Base-by-base conservation (phyloP, 2,113 vertebrate species). In the Uropsilus gracilis region DNA sequence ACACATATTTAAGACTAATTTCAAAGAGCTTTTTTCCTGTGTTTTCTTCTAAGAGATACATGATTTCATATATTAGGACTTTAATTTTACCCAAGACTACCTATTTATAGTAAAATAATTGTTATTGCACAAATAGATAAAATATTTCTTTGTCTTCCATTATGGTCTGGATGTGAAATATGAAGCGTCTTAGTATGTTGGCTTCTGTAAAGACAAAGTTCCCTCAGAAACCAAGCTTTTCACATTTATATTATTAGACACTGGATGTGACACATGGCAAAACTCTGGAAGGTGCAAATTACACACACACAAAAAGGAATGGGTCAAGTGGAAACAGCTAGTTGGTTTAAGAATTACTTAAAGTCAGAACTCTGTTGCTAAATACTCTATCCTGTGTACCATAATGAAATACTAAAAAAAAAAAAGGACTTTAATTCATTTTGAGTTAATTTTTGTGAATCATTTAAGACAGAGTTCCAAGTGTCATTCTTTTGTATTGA, bases 331-430 rank as follows among this genome's bases (percentile, higher is more conserved):
- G 78, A 89, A 96, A 89, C 30, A 69, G 68, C 76, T 73, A 55
- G 63, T 69, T 88, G 82, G 30, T 71, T 90, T 94, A 48, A 90
- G 81, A 96, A 94, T 69, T 82, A 39, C 32, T 93, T 69, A 80
- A 96, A 91, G 42, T 85, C 48, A 73, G 90, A 97, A 87, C 77
- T 75, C 59, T 92, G 85, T 96, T n/a, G 94, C 82, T 96, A 96
- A 96, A 55, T 7, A 37, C 22, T 90, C 68, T 85, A 76, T 88
- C 88, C 94, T 97, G 97, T 97, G 97, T 97, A 96, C 97, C 97
- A 93, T 88, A 97, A 97, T 97, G 97, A 97, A 97, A 96, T 89
- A 95, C n/a, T 89, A 9, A 96, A 97, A n/a, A 97, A 96, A 90
- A n/a, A n/a, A n/a, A n/a, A n/a, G n/a, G n/a, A n/a, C n/a, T n/a